Evolutionary conservation across 2,113 vertebrate species (phyloP).

Genomic region (Ceuthmochares aereus): DNA sequence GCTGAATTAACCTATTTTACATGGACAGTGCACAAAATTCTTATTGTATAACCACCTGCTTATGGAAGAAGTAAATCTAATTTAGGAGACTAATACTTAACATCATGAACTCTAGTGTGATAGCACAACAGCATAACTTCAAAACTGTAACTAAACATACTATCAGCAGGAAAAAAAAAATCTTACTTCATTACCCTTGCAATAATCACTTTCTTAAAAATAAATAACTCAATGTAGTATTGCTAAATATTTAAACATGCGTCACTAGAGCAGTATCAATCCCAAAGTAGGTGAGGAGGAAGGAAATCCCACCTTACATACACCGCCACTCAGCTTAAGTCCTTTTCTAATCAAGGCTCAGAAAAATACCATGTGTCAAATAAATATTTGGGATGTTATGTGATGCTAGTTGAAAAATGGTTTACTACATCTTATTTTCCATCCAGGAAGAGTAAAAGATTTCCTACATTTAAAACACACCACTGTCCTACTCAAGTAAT

Average conservation of each 20-base stretch:
- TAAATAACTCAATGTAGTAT: not conserved
- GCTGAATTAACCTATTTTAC: not conserved
- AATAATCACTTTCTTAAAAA: not conserved
- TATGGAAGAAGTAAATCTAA: not conserved
- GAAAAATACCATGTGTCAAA: not conserved
- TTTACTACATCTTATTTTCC: not conserved
- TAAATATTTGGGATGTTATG: not conserved
- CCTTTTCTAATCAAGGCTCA: not conserved
- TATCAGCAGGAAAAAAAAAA: not conserved
- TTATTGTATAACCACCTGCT: not conserved
- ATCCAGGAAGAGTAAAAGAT: not conserved
- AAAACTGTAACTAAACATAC: not conserved
- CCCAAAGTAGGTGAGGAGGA: not conserved
- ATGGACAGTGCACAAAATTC: not conserved
- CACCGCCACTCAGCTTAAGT: not conserved
- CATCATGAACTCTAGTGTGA: not conserved
- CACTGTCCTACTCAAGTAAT: not conserved
- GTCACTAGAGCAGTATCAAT: not conserved
- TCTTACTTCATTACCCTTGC: not conserved
- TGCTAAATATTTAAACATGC: not conserved
- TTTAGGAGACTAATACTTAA: constrained; percentile 26
- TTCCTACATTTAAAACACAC: not conserved
- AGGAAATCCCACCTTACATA: not conserved
- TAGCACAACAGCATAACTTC: not conserved
- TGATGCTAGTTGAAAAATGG: not conserved